Evolutionary conservation across 2,888 invertebrate genomes (phyloP).

Genomic region (Pterobdella sp.): DNA sequence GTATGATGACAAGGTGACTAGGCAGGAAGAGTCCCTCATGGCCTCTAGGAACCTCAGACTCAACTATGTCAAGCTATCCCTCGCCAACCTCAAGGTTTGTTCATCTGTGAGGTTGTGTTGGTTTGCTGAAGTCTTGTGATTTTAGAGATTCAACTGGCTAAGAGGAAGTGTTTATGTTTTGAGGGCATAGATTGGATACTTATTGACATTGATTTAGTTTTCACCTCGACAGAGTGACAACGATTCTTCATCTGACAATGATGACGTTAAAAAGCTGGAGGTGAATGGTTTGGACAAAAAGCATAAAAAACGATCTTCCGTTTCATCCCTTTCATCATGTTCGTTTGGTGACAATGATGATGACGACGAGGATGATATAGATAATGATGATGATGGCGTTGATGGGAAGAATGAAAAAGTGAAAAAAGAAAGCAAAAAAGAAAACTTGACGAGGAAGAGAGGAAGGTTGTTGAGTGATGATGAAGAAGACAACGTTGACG

Average conservation of each 20-base stretch:
- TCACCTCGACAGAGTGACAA: no score
- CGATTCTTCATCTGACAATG: not conserved
- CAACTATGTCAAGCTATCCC: not conserved
- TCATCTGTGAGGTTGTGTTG: not conserved
- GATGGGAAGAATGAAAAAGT: constrained; percentile 55
- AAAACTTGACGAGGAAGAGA: constrained; percentile 32
- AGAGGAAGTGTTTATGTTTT: not conserved
- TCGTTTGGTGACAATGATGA: not conserved
- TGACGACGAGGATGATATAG: constrained; percentile 20
- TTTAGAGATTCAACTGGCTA: not conserved
- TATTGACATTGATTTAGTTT: no score
- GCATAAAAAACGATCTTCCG: no score
- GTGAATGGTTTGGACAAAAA: no score
- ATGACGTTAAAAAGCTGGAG: not conserved
- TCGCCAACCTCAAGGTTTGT: constrained; percentile 10
- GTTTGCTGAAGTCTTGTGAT: not conserved
- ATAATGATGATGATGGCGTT: constrained; percentile 55
- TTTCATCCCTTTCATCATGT: not conserved
- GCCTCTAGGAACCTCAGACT: not conserved
- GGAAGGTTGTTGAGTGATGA: constrained; percentile 27
- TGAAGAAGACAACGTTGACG: not conserved
- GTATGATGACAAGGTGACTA: constrained; percentile 47
- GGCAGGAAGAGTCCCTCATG: not conserved
- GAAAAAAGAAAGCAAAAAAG: constrained; percentile 1
- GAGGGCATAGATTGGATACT: no score